These are phyloP conservation scores for Myxocyprinus asiaticus DNA, from an alignment of 2,113 vertebrate genomes.

Conservation along the genomic window DNA sequence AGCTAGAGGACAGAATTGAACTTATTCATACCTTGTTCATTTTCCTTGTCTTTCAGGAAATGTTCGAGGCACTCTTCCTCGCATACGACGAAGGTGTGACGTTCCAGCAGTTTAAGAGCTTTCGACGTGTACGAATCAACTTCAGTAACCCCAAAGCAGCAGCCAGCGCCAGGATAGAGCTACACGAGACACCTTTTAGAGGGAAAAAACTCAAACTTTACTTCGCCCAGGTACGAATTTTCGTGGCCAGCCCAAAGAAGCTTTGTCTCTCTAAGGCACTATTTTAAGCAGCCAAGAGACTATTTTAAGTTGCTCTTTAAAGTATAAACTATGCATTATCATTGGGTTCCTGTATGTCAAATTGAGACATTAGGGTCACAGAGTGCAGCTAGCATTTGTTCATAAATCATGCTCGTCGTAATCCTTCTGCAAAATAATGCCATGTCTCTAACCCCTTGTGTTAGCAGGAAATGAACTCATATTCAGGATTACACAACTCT, in stretches of 20 bases:
- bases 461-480: too few relatives aligned
- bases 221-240: constrained; percentile 80
- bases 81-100: constrained; percentile 83
- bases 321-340: too few relatives aligned
- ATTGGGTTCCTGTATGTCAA: too few relatives aligned
- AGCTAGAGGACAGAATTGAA: constrained; percentile 8
- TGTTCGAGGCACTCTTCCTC: constrained; percentile 84
- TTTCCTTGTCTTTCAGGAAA: constrained; percentile 71
- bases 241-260: neutral
- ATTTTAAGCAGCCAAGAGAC: neutral
- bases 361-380: too few relatives aligned
- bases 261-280: neutral
- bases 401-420: too few relatives aligned
- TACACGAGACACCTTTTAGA: constrained; percentile 86
- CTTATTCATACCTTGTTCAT: neutral
- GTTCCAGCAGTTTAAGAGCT: constrained; percentile 88
- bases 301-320: neutral
- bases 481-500: too few relatives aligned
- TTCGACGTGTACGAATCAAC: constrained; percentile 85
- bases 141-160: constrained; percentile 85
- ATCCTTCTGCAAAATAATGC: too few relatives aligned
- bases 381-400: too few relatives aligned
- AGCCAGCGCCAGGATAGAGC: constrained; percentile 86
- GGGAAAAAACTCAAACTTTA: constrained; percentile 88
- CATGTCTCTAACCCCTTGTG: too few relatives aligned